A percentile compares a stretch with the other conserved stretches of the same genome.
Evolutionary conservation across 2,797 vertebrate species (phyloP).

Genomic region (Fistularia tabacaria): DNA sequence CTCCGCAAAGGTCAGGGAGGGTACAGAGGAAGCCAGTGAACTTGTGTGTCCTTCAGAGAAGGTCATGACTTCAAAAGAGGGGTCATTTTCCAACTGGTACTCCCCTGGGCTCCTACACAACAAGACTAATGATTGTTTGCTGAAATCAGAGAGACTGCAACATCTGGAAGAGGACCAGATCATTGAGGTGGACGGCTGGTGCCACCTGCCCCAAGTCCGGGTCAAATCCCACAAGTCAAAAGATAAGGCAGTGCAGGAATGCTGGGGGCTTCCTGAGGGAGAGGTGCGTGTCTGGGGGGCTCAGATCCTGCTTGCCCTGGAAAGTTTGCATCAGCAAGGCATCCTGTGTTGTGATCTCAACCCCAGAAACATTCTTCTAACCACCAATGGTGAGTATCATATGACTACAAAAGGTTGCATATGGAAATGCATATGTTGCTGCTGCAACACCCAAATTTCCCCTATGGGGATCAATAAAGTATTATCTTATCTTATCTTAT

Average conservation of each 20-base stretch:
- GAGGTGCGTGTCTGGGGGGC: constrained; percentile 89
- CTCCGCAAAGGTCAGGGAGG: constrained; percentile 20
- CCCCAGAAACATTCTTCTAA: constrained; percentile 89
- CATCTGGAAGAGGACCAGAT: constrained; percentile 60
- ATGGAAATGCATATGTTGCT: too few relatives aligned
- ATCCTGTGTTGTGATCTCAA: constrained; percentile 93
- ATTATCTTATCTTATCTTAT: too few relatives aligned
- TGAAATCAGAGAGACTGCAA: constrained; percentile 34
- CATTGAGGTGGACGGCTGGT: constrained; percentile 73
- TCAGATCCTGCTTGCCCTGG: constrained; percentile 88
- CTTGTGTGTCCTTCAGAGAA: constrained; percentile 47
- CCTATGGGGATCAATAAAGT: too few relatives aligned
- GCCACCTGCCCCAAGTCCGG: constrained; percentile 52
- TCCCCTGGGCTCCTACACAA: constrained; percentile 22
- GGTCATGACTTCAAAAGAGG: constrained; percentile 18
- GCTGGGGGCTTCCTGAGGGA: constrained; percentile 80
- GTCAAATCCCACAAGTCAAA: constrained; percentile 23
- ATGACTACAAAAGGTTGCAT: neutral
- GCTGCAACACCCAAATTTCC: too few relatives aligned
- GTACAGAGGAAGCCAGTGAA: constrained; percentile 54
- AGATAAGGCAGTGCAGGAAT: constrained; percentile 42
- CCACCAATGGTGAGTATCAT: constrained; percentile 78
- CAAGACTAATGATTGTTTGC: constrained; percentile 21
- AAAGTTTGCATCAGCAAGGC: constrained; percentile 93
- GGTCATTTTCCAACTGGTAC: constrained; percentile 28